Base-by-base conservation (phyloP, 1,140 invertebrate genomes). In the Zaprionus ornatus region DNA sequence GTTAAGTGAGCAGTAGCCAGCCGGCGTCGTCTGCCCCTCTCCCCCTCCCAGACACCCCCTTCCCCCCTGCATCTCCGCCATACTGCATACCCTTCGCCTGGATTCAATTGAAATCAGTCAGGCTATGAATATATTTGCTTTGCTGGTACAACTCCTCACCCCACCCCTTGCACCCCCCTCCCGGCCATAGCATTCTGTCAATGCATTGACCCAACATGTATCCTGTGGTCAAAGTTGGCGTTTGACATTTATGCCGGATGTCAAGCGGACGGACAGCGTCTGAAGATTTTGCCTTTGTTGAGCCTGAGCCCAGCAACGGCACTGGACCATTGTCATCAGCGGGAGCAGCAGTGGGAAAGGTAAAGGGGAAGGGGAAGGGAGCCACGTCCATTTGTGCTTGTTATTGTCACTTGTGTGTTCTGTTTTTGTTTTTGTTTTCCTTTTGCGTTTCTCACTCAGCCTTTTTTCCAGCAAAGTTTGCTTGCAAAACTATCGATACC, bases 241-340 rank as follows among this genome's bases (percentile, higher is more conserved):
- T 85, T 88, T 88, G 85, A 88, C 85, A 88, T 88, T 88, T 90
- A 88, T 88, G 86, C 85, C 85, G 85, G 85, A 88, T 88, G 85
- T 90, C 86, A 90, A 82, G 74, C 48, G 60, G 29, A 55, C 56
- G 29, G 60, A 29, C 59, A 52, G 45, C 45, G 74, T 77, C 77
- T 77, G 57, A 79, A 77, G 77, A 79, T 60, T 55, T 77, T 64
- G 54, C 62, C 45, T 68, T 73, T 67, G 74, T 72, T 70, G 32
- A 12, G 29, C 45, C 56, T 4, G 32, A 40, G 40, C 35, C 10
- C 19, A 12, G 12, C n/a, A 9, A 9, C 45, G 45, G 10, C 17
- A 13, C 10, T 19, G 9, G 42, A 25, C 79, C 77, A 88, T 86
- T 86, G 83, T 87, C 83, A 88, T 77, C 74, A 72, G 66, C 83